phyloP scores from a whole-genome alignment of 2,797 vertebrate species.

The Anguilla megastoma region DNA sequence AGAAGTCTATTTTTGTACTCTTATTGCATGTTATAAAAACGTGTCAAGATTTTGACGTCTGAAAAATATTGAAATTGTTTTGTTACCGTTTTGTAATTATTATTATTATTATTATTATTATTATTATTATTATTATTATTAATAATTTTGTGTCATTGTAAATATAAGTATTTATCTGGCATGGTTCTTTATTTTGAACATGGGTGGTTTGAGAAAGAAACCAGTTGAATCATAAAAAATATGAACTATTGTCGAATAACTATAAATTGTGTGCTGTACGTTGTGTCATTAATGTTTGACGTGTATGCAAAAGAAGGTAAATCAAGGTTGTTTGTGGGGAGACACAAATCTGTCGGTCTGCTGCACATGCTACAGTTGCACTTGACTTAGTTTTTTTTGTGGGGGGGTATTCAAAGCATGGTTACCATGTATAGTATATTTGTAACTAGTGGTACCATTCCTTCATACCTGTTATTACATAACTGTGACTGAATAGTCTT shows the following conservation, averaged over 20 bases:
- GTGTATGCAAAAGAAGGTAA: conserved; percentile 29
- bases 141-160: conserved; percentile 15
- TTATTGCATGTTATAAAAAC: conserved; percentile 73
- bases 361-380: neutral
- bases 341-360: neutral
- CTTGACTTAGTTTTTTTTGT: neutral
- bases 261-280: conserved; percentile 1
- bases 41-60: conserved; percentile 51
- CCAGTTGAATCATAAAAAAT: neutral
- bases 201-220: conserved; percentile 31
- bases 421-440: neutral
- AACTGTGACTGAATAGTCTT: conserved; percentile 4
- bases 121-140: neutral
- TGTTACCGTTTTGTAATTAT: conserved; percentile 36
- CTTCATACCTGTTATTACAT: neutral
- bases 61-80: conserved; percentile 67
- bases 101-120: conserved; percentile 43
- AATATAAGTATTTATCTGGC: conserved; percentile 46
- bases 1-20: conserved; percentile 99
- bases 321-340: conserved; percentile 17
- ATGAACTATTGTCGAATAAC: conserved; percentile 29
- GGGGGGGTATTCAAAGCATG: neutral
- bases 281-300: conserved; percentile 9
- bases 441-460: neutral
- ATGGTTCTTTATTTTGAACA: conserved; percentile 39